Percentiles rank a stretch among this genome's conserved stretches.
These are phyloP conservation scores for Leptestheria dahalacensis DNA, from an alignment of 1,140 invertebrate species.

Conservation along the genomic window DNA sequence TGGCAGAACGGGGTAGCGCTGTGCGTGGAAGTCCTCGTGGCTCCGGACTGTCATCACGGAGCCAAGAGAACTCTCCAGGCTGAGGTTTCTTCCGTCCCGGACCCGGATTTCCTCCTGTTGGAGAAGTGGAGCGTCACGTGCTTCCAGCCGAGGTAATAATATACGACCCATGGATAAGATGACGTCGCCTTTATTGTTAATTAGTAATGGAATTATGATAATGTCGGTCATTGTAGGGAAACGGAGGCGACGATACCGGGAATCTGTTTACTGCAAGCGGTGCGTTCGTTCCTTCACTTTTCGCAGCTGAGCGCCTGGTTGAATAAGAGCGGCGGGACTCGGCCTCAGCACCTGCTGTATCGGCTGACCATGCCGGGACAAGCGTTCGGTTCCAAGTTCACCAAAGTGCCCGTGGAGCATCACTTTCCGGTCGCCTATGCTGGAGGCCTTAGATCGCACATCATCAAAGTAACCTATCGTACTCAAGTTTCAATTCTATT, in stretches of 20 bases:
- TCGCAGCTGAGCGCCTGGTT: slow-evolving; percentile 86
- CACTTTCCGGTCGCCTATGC: slow-evolving; percentile 65
- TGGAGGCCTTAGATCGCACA: slow-evolving; percentile 20
- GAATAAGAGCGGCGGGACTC: slow-evolving; percentile 34
- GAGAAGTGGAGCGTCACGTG: slow-evolving; percentile 58
- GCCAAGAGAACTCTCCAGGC: slow-evolving; percentile 28
- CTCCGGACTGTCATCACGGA: slow-evolving; percentile 46
- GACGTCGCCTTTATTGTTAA: too few relatives aligned
- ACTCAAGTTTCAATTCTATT: too few relatives aligned
- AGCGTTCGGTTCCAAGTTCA: slow-evolving; percentile 40
- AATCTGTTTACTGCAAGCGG: slow-evolving; percentile 66
- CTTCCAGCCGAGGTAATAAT: slow-evolving; percentile 41
- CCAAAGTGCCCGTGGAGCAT: slow-evolving; percentile 53
- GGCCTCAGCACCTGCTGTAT: slow-evolving; percentile 39
- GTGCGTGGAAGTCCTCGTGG: slow-evolving; percentile 55
- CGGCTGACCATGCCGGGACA: slow-evolving; percentile 40
- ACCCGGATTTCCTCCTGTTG: slow-evolving; percentile 35
- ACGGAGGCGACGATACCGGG: slow-evolving; percentile 32
- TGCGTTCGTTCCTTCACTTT: slow-evolving; percentile 88
- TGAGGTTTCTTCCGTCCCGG: slow-evolving; percentile 33
- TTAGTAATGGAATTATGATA: too few relatives aligned
- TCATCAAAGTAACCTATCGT: slow-evolving; percentile 10
- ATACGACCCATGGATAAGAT: too few relatives aligned
- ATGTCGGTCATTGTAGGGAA: slow-evolving; percentile 13
- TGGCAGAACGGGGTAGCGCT: slow-evolving; percentile 44